Percentiles rank a stretch among this genome's conserved stretches.
phyloP scores from a whole-genome alignment of 2,888 invertebrate species.

The Theretra japonica region DNA sequence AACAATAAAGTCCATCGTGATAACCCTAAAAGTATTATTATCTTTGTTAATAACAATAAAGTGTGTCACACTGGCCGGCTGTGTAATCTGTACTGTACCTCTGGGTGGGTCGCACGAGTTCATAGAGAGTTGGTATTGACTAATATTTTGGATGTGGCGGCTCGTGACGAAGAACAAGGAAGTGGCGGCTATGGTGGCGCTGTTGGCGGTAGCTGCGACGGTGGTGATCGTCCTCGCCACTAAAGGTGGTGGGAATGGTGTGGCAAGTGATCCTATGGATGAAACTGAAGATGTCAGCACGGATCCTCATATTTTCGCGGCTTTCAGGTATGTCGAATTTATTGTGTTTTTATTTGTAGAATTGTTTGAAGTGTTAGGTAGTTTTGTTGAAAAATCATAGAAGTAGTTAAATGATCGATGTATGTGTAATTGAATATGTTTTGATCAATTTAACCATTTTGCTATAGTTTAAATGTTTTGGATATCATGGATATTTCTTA shows the following conservation, averaged over 20 bases:
- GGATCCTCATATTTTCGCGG: constrained; percentile 67
- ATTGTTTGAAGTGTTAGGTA: too few relatives aligned
- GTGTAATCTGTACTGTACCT: constrained; percentile 67
- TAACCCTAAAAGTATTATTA: constrained; percentile 68
- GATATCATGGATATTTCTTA: too few relatives aligned
- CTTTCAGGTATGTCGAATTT: constrained; percentile 62
- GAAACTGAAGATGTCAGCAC: constrained; percentile 73
- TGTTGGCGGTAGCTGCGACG: constrained; percentile 66
- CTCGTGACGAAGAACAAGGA: constrained; percentile 76
- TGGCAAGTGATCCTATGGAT: constrained; percentile 48
- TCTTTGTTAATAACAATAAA: constrained; percentile 75
- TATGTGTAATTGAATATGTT: too few relatives aligned
- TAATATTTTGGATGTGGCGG: constrained; percentile 69
- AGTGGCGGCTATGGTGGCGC: constrained; percentile 74
- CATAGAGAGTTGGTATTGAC: too few relatives aligned
- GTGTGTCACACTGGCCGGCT: constrained; percentile 68
- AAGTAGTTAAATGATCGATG: too few relatives aligned
- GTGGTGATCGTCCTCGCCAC: constrained; percentile 68
- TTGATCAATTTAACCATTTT: too few relatives aligned
- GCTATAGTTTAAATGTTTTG: too few relatives aligned
- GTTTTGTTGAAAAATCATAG: too few relatives aligned
- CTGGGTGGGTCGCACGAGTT: constrained; percentile 52
- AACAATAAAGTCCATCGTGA: constrained; percentile 43
- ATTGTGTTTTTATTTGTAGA: too few relatives aligned
- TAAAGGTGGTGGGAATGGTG: constrained; percentile 54